Evolutionary conservation across 2,888 invertebrate species (phyloP).

Genomic region (Elysia crispata): DNA sequence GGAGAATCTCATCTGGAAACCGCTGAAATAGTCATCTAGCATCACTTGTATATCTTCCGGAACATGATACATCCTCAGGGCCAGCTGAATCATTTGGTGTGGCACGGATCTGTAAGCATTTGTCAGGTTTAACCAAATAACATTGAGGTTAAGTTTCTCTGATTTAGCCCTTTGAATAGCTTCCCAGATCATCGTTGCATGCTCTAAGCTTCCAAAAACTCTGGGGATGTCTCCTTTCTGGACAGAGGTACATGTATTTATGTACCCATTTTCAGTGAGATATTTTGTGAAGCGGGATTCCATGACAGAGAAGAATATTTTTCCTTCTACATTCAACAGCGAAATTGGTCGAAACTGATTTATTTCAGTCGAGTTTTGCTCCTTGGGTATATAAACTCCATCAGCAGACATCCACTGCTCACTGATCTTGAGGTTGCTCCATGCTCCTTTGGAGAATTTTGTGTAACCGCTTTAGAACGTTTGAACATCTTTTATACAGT

Average conservation of each 20-base stretch:
- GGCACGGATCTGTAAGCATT: background rate
- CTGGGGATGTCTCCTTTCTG: too few relatives aligned
- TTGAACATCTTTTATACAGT: too few relatives aligned
- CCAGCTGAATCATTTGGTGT: background rate
- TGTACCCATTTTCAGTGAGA: too few relatives aligned
- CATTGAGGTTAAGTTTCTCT: slow-evolving; percentile 2
- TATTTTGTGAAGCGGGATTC: too few relatives aligned
- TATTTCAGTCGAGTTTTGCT: slow-evolving; percentile 46
- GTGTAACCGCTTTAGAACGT: too few relatives aligned
- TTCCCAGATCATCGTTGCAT: background rate
- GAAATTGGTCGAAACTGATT: slow-evolving; percentile 52
- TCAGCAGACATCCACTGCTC: slow-evolving; percentile 45
- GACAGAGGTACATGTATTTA: too few relatives aligned
- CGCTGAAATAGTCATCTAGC: slow-evolving; percentile 28
- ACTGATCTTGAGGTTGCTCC: background rate
- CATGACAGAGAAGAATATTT: slow-evolving; percentile 50
- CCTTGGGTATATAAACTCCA: slow-evolving; percentile 47
- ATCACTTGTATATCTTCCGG: background rate
- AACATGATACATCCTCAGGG: slow-evolving; percentile 12
- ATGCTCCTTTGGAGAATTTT: too few relatives aligned
- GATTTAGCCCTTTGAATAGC: slow-evolving; percentile 22
- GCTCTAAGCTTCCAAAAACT: too few relatives aligned
- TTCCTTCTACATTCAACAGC: slow-evolving; percentile 50
- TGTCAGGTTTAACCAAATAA: slow-evolving; percentile 12
- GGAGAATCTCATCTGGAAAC: slow-evolving; percentile 23